Conservation (phyloP, 2,113 vertebrate genomes). For the Pionites leucogaster region DNA sequence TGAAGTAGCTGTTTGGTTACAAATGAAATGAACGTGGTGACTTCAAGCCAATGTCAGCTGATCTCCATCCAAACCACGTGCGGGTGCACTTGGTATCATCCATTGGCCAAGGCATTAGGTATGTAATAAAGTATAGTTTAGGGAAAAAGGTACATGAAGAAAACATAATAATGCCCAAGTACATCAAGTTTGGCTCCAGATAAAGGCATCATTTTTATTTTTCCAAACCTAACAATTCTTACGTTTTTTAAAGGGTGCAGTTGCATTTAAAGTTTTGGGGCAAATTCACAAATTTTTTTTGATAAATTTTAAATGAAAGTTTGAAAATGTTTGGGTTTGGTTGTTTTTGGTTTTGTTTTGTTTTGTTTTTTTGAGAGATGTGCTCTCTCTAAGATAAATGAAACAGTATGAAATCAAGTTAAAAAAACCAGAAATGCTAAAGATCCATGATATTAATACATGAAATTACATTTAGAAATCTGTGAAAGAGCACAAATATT, state of each 20-base stretch:
- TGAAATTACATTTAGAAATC: neutral
- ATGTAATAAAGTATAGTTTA: neutral
- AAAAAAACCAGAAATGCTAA: neutral
- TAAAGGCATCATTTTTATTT: neutral
- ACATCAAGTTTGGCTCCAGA: neutral
- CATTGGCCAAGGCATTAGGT: neutral
- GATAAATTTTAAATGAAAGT: neutral
- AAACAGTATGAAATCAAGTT: neutral
- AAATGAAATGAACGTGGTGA: neutral
- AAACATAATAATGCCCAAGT: neutral
- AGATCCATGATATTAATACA: neutral
- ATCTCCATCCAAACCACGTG: neutral
- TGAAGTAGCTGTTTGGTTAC: neutral
- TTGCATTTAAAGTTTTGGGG: neutral
- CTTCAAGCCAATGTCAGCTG: neutral
- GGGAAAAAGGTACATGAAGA: neutral
- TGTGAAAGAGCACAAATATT: neutral
- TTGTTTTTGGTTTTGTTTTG: neutral
- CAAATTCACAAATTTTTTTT: neutral
- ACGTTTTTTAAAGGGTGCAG: neutral
- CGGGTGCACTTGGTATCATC: neutral
- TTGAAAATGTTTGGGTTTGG: neutral
- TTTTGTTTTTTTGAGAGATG: neutral
- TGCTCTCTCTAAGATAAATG: neutral
- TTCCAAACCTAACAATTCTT: neutral